phyloP scores from a whole-genome alignment of 2,888 invertebrate genomes.

The Rhaphigaster nebulosa region DNA sequence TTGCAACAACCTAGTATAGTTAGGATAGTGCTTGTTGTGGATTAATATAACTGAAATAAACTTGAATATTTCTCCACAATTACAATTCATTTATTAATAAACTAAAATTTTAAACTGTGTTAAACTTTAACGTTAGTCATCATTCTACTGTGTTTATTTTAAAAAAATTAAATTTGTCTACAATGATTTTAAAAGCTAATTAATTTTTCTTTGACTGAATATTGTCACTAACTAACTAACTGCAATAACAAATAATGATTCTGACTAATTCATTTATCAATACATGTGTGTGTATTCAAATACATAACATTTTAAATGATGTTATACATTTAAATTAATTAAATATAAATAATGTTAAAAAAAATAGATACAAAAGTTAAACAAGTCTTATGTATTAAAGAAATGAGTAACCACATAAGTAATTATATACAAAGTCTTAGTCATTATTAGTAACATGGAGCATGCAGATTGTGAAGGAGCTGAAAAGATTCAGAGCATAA shows the following conservation, averaged over 20 bases:
- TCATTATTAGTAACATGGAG: slow-evolving; percentile 15
- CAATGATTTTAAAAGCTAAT: neutral
- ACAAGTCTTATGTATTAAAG: neutral
- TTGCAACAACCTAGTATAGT: no score
- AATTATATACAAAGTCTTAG: slow-evolving; percentile 9
- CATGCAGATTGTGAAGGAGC: slow-evolving; percentile 47
- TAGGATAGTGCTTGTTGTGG: no score
- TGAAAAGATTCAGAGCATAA: neutral
- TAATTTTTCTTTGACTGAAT: neutral
- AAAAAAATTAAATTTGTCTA: no score
- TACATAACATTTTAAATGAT: neutral
- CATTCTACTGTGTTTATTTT: no score
- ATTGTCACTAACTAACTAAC: neutral
- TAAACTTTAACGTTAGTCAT: no score
- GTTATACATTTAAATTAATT: no score
- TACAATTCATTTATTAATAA: no score
- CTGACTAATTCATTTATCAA: neutral
- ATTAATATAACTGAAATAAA: neutral
- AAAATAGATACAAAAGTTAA: neutral
- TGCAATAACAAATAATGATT: neutral
- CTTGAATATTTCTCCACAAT: neutral
- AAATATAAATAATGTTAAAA: neutral
- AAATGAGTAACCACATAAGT: neutral
- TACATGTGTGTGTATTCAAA: neutral
- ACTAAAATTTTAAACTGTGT: neutral